These are phyloP conservation scores for Venturia canescens DNA, from an alignment of 1,140 invertebrate genomes.

Conservation along the genomic window DNA sequence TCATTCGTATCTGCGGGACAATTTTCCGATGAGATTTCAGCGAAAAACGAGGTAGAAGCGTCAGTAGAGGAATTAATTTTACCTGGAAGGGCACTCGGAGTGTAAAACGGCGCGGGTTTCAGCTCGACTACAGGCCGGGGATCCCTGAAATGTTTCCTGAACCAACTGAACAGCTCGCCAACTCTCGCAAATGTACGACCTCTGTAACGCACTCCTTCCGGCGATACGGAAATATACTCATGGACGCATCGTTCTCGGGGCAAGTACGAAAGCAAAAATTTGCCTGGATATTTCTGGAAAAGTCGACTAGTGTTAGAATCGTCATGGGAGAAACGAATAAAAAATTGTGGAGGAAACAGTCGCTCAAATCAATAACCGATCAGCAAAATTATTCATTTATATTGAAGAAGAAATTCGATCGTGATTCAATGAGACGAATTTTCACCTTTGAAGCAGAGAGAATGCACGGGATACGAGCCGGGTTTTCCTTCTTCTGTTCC, in stretches of 20 bases:
- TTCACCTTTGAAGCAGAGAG: constrained; percentile 87
- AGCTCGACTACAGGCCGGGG: constrained; percentile 88
- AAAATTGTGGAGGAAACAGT: constrained; percentile 75
- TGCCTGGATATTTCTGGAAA: constrained; percentile 97
- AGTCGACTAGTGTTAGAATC: constrained; percentile 61
- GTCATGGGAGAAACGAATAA: not conserved
- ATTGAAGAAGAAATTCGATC: constrained; percentile 76
- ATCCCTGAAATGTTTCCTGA: constrained; percentile 98
- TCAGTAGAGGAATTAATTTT: not conserved
- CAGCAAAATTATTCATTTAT: too few relatives aligned
- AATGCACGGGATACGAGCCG: constrained; percentile 94
- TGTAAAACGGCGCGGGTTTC: constrained; percentile 80
- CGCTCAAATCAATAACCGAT: constrained; percentile 97
- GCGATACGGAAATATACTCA: constrained; percentile 94
- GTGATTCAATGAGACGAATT: not conserved
- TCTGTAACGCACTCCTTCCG: constrained; percentile 95
- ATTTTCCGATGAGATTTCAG: not conserved
- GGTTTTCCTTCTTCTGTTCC: constrained; percentile 91
- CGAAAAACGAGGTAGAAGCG: not conserved
- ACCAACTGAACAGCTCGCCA: constrained; percentile 93
- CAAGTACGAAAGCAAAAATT: constrained; percentile 96
- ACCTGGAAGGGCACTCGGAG: constrained; percentile 80
- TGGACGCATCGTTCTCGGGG: constrained; percentile 90
- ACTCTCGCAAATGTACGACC: constrained; percentile 92
- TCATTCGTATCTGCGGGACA: not conserved